These are phyloP conservation scores for Pangasius djambal DNA, from an alignment of 2,797 vertebrate genomes.

Conservation along the genomic window DNA sequence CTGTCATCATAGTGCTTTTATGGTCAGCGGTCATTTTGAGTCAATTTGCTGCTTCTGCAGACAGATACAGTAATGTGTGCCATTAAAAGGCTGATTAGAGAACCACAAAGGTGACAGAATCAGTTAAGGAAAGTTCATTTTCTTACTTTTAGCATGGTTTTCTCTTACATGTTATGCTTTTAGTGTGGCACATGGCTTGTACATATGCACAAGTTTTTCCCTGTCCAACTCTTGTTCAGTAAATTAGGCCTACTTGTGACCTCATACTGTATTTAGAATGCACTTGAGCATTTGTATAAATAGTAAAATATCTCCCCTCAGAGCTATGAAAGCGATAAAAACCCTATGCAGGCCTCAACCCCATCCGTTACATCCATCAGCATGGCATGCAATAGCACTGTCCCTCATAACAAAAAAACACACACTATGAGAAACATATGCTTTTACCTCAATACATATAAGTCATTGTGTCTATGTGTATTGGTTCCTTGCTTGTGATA, in stretches of 20 bases:
- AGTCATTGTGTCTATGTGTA: neutral
- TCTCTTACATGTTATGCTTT: neutral
- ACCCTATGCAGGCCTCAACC: neutral
- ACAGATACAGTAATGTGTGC: slow-evolving; percentile 31
- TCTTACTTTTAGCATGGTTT: neutral
- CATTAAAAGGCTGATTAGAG: slow-evolving; percentile 24
- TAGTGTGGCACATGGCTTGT: slow-evolving; percentile 2
- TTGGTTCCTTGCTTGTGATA: slow-evolving; percentile 23
- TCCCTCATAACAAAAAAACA: neutral
- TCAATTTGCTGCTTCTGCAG: slow-evolving; percentile 49
- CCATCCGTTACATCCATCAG: slow-evolving; percentile 28
- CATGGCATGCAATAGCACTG: neutral
- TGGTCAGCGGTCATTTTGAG: slow-evolving; percentile 10
- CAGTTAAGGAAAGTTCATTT: slow-evolving; percentile 16
- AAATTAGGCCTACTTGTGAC: neutral
- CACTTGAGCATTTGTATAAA: slow-evolving; percentile 11
- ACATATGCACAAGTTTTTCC: neutral
- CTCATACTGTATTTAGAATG: neutral
- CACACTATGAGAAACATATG: slow-evolving; percentile 13
- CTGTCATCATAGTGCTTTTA: neutral
- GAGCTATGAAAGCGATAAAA: slow-evolving; percentile 27
- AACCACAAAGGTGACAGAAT: slow-evolving; percentile 34
- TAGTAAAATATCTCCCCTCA: slow-evolving; percentile 14
- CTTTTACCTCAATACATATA: slow-evolving; percentile 15
- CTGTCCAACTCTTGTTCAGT: neutral